Evolutionary conservation across 2,113 vertebrate species (phyloP), one percentile per base, ranked within the genome.

Genomic region (Raja brachyura): DNA sequence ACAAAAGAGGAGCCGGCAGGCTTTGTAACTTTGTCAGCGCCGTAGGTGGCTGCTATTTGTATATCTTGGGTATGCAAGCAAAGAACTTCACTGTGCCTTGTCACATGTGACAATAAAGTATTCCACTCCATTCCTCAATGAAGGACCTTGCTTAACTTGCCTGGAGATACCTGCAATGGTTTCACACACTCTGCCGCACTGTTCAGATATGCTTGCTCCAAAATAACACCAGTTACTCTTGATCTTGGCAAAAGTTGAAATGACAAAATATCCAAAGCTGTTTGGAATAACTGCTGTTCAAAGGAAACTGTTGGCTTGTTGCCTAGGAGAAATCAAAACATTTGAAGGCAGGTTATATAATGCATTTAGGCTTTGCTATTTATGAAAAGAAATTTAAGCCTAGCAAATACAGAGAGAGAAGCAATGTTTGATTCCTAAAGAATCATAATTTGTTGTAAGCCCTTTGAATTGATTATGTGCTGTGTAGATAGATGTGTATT

Each of bases 151-250:
- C 20, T 61, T 61, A 0, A 86, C 25, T 76, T 93, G 59, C 74
- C 74, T 93, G 93, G 33, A 59, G 93, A 78, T 78, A 10, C 75
- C 56, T 77, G 48, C 25, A 93, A 75, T n/a, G 93, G 93, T 56
- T 93, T 93, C 73, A 93, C 93, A 61, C 48, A 54, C 54, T 93
- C 93, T 59, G 54, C 74, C 28, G 78, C 16, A 14, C 54, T 7
- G 59, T 93, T 76, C 48, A 78, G 54, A n/a, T 78, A 93, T 4
- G 93, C 70, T 93, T 93, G 93, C 56, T 93, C 92, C 10, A 93
- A 59, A 74, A 93, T 75, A 31, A 93, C 74, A 59, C 48, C 74
- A 11, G 93, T 73, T 31, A 78, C 7, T 18, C n/a, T 93, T 93
- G 54, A 48, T 22, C 74, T 54, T 75, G 74, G 70, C 8, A 9